Percentiles rank a stretch among this genome's conserved stretches.
phyloP scores from a whole-genome alignment of 2,797 vertebrate genomes.

The Aulostomus chinensis region DNA sequence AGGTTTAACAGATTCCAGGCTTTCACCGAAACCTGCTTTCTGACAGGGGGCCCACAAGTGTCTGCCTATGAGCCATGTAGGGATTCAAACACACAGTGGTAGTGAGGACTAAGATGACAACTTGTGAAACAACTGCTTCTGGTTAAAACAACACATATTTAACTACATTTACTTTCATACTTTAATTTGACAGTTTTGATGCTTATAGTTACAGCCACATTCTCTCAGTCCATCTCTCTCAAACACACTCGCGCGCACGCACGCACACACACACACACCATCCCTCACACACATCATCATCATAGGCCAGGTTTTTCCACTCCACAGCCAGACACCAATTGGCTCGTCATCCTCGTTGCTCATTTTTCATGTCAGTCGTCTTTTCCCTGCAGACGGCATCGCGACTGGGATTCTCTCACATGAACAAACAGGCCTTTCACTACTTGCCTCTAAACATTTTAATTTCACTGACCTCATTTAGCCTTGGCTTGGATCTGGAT shows the following conservation, averaged over 20 bases:
- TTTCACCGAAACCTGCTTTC: too few species aligned
- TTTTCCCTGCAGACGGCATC: conserved; percentile 60
- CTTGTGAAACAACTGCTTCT: too few species aligned
- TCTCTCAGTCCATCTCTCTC: not conserved
- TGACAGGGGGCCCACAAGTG: too few species aligned
- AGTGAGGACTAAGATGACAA: too few species aligned
- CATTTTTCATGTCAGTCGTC: conserved; percentile 72
- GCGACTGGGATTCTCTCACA: conserved; percentile 57
- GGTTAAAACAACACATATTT: too few species aligned
- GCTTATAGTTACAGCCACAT: conserved; percentile 9
- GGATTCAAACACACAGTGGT: too few species aligned
- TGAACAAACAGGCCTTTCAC: conserved; percentile 71
- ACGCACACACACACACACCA: not conserved
- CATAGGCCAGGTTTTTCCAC: conserved; percentile 58
- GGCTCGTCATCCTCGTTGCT: conserved; percentile 43
- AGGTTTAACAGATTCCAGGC: too few species aligned
- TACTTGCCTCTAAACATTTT: conserved; percentile 61
- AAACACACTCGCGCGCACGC: not conserved
- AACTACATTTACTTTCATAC: too few species aligned
- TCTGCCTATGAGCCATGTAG: too few species aligned
- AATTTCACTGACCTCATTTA: conserved; percentile 60
- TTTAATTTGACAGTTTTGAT: conserved; percentile 14
- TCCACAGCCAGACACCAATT: conserved; percentile 50
- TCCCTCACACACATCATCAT: conserved; percentile 35
- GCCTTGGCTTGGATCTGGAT: conserved; percentile 43